Conservation (phyloP, 2,888 invertebrate genomes). For the Stenchaetothrips biformis region DNA sequence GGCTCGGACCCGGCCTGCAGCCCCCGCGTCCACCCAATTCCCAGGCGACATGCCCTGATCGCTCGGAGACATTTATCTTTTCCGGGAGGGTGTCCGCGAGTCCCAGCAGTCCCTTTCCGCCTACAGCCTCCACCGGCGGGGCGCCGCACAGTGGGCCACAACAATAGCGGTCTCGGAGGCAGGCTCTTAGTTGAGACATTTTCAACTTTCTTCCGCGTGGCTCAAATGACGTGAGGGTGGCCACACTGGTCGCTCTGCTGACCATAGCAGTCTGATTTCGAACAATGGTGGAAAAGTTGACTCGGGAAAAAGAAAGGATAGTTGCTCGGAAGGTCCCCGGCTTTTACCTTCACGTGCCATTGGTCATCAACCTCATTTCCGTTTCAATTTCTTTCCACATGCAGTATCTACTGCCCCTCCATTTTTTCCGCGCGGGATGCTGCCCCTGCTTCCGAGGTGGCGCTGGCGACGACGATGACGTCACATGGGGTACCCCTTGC, state of each 20-base stretch:
- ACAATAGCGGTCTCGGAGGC: not conserved
- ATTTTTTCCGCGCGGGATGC: no score
- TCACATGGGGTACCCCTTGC: not conserved
- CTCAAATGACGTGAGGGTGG: not conserved
- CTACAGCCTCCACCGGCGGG: not conserved
- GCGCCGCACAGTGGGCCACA: not conserved
- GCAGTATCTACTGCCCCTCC: no score
- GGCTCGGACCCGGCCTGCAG: not conserved
- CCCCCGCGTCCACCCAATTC: conserved; percentile 9
- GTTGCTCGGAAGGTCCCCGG: no score
- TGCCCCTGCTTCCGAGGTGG: no score
- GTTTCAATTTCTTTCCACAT: no score
- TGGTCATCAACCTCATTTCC: no score
- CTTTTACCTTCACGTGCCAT: no score
- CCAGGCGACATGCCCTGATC: conserved; percentile 22
- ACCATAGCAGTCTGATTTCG: no score
- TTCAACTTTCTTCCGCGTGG: not conserved
- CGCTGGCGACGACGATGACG: no score
- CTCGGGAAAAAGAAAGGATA: no score
- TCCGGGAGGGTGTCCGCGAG: conserved; percentile 12
- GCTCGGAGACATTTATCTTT: conserved; percentile 24
- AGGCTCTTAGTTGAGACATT: conserved; percentile 21
- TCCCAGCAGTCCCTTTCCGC: not conserved
- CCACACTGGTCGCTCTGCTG: no score
- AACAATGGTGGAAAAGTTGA: no score